Evolutionary conservation across 2,113 vertebrate species (phyloP), one percentile per base, ranked within the genome.

Genomic region (Ceuthmochares aereus): DNA sequence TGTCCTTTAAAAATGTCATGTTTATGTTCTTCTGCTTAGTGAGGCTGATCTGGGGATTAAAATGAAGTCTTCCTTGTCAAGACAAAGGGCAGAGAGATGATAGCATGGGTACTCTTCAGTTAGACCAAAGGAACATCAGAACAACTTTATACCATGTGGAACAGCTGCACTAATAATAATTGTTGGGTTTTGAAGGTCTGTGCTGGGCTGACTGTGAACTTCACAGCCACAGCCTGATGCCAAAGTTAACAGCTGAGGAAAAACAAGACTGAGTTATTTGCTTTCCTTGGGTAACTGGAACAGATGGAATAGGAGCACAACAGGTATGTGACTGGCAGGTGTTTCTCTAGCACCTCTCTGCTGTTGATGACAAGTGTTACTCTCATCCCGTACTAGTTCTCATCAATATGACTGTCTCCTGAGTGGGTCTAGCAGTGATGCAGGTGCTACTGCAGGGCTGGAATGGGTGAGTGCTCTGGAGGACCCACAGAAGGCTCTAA

Each of bases 41-140:
- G 58, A 82, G 79, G 81, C 66, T 92, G 92, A 85, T 51, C 87
- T 91, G 76, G 66, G 83, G 92, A 94, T 95, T 95, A 90, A 59
- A 74, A 37, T 43, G 72, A 83, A 75, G 70, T 25, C 72, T 91
- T 77, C 40, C 37, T 37, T 63, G 17, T 62, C 85, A 67, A 86
- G 93, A 63, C 89, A 87, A 36, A 81, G 68, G 72, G 26, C 32
- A 42, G 1, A 16, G 52, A 34, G 63, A 26, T 60, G 63, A 26
- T 60, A 56, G 18, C 45, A 18, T 3, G 2, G 30, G 9, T 67
- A 42, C 58, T 70, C 77, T 73, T 49, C 30, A 17, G 0, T 66
- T 52, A 34, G 27, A 27, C 1, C 43, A 10, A 36, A 47, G 34
- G 34, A 56, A 29, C 30, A 52, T 43, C 45, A 19, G 29, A 32